Evolutionary conservation across 2,113 vertebrate genomes (phyloP).

Genomic region (Mustela lutreola): DNA sequence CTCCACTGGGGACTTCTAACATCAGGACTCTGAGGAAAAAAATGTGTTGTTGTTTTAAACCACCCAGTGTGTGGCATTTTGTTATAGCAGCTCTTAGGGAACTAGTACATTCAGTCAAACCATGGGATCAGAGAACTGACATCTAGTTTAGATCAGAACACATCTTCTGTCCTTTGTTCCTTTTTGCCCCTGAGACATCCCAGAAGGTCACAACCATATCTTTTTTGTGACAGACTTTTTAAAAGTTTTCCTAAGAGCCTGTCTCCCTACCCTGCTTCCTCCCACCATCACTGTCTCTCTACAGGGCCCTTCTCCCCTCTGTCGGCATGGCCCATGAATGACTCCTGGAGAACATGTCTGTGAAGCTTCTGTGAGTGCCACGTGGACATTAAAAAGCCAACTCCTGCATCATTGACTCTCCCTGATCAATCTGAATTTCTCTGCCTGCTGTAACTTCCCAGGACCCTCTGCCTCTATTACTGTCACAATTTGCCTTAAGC

Average conservation of each 20-base stretch:
- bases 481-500: not conserved
- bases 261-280: rapidly evolving
- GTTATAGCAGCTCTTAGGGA: too few species aligned
- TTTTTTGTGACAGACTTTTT: not conserved
- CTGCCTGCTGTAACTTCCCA: not conserved
- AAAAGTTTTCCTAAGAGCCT: not conserved
- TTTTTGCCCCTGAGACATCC: not conserved
- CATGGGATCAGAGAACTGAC: not conserved
- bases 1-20: not conserved
- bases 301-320: not conserved
- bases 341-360: not conserved
- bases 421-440: not conserved
- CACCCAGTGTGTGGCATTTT: not conserved
- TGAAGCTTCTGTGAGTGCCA: not conserved
- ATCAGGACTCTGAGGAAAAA: not conserved
- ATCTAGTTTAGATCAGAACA: not conserved
- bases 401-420: not conserved
- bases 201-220: not conserved
- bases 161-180: not conserved
- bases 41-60: rapidly evolving
- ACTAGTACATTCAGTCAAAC: not conserved
- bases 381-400: not conserved
- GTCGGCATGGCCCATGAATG: not conserved
- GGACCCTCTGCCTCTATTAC: not conserved
- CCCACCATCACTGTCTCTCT: rapidly evolving